Conservation (phyloP, 2,888 invertebrate species). For the Leptinotarsa tumamoca region DNA sequence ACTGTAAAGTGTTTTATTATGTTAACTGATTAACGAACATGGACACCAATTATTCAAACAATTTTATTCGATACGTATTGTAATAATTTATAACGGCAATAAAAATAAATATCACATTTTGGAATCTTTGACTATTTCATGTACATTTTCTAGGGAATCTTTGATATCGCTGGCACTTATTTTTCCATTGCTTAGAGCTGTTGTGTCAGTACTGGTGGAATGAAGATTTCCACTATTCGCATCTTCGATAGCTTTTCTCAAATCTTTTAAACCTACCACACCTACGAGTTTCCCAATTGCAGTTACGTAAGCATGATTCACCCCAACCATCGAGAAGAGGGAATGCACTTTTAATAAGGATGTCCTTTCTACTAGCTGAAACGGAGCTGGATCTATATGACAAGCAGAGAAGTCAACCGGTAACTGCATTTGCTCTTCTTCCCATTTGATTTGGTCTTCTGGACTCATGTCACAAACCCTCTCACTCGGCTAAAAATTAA, state of each 20-base stretch:
- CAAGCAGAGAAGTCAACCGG: constrained; percentile 82
- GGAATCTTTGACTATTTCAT: constrained; percentile 32
- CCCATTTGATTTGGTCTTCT: constrained; percentile 94
- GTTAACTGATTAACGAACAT: too few species aligned
- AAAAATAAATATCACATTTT: constrained; percentile 30
- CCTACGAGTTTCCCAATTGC: constrained; percentile 92
- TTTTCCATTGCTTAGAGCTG: constrained; percentile 31
- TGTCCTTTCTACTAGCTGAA: constrained; percentile 95
- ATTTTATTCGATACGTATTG: background rate
- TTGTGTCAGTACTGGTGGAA: constrained; percentile 4
- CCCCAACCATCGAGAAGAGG: constrained; percentile 97
- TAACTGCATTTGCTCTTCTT: constrained; percentile 87
- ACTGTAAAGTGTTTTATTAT: too few species aligned
- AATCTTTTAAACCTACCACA: constrained; percentile 94
- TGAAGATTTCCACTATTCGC: constrained; percentile 80
- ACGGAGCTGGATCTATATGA: constrained; percentile 96
- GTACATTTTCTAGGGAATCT: constrained; percentile 37
- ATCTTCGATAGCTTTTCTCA: constrained; percentile 89
- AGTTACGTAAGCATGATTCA: constrained; percentile 98
- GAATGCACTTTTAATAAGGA: constrained; percentile 94
- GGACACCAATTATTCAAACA: background rate
- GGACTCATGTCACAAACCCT: constrained; percentile 94
- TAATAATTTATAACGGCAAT: background rate
- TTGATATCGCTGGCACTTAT: constrained; percentile 29
- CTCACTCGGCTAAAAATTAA: constrained; percentile 75